phyloP scores from a whole-genome alignment of 2,888 invertebrate species.

The Caenorhabditis sp. region DNA sequence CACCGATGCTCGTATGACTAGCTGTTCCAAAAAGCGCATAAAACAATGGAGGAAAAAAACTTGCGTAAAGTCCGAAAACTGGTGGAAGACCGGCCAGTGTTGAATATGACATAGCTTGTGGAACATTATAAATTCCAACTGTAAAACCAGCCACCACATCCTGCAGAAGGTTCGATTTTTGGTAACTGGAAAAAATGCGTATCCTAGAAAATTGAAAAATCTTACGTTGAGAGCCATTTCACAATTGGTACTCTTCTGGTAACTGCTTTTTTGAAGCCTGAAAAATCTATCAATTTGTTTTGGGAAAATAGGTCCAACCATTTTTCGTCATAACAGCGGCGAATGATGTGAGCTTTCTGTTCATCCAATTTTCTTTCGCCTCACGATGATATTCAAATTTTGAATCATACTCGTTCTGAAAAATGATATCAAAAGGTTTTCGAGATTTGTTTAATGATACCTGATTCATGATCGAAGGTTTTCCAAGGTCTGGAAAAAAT shows the following conservation, averaged over 20 bases:
- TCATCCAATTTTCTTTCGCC: slow-evolving; percentile 12
- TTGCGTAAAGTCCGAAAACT: slow-evolving; percentile 80
- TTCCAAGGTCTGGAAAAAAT: neutral
- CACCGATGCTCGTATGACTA: slow-evolving; percentile 40
- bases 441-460: slow-evolving; percentile 9
- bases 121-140: slow-evolving; percentile 87
- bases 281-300: too few relatives aligned
- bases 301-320: neutral
- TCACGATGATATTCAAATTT: slow-evolving; percentile 26
- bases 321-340: slow-evolving; percentile 6
- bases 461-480: slow-evolving; percentile 28
- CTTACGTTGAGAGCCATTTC: slow-evolving; percentile 16
- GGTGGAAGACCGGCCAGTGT: slow-evolving; percentile 73
- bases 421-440: too few relatives aligned
- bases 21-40: slow-evolving; percentile 77
- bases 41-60: slow-evolving; percentile 87
- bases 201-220: neutral
- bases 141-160: slow-evolving; percentile 85
- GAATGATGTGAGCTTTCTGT: slow-evolving; percentile 3
- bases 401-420: slow-evolving; percentile 40
- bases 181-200: slow-evolving; percentile 67
- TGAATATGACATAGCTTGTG: slow-evolving; percentile 78
- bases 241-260: slow-evolving; percentile 14
- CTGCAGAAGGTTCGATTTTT: slow-evolving; percentile 71
- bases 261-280: slow-evolving; percentile 11